Conservation (phyloP, 2,888 invertebrate species). For the Andrena camellia region DNA sequence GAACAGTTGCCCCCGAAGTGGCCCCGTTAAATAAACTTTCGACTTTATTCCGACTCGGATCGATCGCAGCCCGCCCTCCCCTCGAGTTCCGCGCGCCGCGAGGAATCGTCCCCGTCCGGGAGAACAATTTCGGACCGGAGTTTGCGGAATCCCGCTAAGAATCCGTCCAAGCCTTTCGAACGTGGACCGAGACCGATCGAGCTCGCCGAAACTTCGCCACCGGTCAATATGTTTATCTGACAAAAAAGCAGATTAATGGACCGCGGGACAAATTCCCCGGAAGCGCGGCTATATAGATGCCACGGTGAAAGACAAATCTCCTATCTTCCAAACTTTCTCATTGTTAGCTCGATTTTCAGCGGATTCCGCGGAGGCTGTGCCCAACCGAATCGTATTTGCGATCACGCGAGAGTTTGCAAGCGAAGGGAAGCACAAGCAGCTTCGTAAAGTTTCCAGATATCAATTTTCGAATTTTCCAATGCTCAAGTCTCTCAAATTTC, state of each 20-base stretch:
- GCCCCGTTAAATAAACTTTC: conserved; percentile 55
- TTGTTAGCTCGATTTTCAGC: conserved; percentile 5
- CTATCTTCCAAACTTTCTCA: conserved; percentile 23
- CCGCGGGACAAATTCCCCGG: conserved; percentile 50
- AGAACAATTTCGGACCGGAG: conserved; percentile 61
- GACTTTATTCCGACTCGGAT: conserved; percentile 38
- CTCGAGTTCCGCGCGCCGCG: conserved; percentile 14
- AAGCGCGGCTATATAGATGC: conserved; percentile 26
- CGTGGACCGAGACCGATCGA: conserved; percentile 44
- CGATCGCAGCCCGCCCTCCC: conserved; percentile 43
- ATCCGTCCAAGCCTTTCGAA: conserved; percentile 55
- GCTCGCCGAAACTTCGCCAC: conserved; percentile 58
- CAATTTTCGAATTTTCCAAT: background rate
- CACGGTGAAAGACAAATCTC: conserved; percentile 24
- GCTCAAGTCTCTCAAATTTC: background rate
- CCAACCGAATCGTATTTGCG: background rate
- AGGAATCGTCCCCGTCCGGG: conserved; percentile 45
- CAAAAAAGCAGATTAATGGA: conserved; percentile 71
- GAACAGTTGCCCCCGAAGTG: conserved; percentile 28
- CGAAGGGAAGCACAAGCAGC: background rate
- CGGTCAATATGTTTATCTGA: conserved; percentile 59
- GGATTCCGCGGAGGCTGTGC: background rate
- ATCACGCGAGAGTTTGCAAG: background rate
- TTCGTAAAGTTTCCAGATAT: no score
- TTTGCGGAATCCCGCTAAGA: conserved; percentile 68